phyloP scores from a whole-genome alignment of 2,797 vertebrate genomes.

The Argyrosomus regius region DNA sequence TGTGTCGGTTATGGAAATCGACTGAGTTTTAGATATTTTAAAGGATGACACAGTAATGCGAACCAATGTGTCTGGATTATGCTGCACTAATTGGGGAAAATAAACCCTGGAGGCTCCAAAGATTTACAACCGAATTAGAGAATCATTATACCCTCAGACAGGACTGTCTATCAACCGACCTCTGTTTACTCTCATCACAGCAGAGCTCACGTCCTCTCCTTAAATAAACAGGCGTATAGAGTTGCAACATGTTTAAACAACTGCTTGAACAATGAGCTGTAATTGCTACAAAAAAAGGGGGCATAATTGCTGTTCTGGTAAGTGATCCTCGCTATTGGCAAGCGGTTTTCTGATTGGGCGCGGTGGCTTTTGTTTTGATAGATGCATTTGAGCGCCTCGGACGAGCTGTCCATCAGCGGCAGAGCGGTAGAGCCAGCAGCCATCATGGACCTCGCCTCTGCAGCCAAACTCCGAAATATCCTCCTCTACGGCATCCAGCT shows the following conservation, averaged over 20 bases:
- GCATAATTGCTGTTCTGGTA: constrained; percentile 34
- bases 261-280: constrained; percentile 63
- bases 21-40: constrained; percentile 39
- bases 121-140: constrained; percentile 53
- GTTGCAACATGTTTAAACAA: constrained; percentile 46
- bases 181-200: constrained; percentile 44
- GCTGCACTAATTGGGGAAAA: constrained; percentile 58
- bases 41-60: constrained; percentile 38
- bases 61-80: constrained; percentile 50
- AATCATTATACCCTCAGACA: constrained; percentile 54
- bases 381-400: constrained; percentile 85
- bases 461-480: constrained; percentile 86
- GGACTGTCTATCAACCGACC: constrained; percentile 35
- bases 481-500: constrained; percentile 90
- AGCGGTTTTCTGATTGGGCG: constrained; percentile 27
- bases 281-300: constrained; percentile 36
- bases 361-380: constrained; percentile 77
- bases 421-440: constrained; percentile 72
- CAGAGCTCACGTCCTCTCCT: constrained; percentile 38
- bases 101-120: constrained; percentile 44
- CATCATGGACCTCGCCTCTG: constrained; percentile 84
- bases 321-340: constrained; percentile 26
- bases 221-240: constrained; percentile 59
- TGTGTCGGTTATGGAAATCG: constrained; percentile 33
- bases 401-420: constrained; percentile 70